Evolutionary conservation across 2,797 vertebrate genomes (phyloP), one percentile per base, ranked within the genome.

Genomic region (Darevskia mixta): DNA sequence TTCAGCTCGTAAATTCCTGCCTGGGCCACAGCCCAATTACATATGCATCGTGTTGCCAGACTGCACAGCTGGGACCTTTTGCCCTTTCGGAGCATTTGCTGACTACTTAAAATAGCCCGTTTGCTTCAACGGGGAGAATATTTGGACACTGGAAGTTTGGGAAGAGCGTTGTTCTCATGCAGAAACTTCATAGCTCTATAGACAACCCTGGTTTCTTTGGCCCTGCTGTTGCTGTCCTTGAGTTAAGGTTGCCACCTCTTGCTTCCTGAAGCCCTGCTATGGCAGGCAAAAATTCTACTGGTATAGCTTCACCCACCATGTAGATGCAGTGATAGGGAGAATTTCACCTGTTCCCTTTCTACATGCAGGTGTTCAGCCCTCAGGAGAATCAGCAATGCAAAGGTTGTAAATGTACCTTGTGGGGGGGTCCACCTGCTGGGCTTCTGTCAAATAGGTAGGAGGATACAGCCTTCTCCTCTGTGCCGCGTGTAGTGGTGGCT

Each of bases 61-160:
- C 1, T 0, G 86, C 87, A 78, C 92, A 95, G 91, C 92, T 96
- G 93, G 71, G 88, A 82, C 81, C 85, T 92, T 75, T n/a, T 88
- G 29, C 81, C 10, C 79, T 82, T 79, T 91, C 0, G 10, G 1
- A 90, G 81, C 77, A 87, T 91, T 79, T 23, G 10, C 72, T 58
- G 73, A 35, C 89, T 88, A 10, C 49, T 90, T 80, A 91, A 88
- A 43, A 15, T 93, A 89, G 41, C 45, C 82, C n/a, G 85, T 29
- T n/a, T 89, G 49, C 86, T 84, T 75, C 23, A 83, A 55, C 43
- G 1, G 25, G 3, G 38, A 43, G 38, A 32, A 49, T 64, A 82
- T 72, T 58, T 43, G 23, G 35, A 61, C 29, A 8, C 78, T 73
- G 35, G 23, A 81, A 38, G 18, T 61, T 61, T 23, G 20, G 32